Evolutionary conservation across 2,113 vertebrate genomes (phyloP).

Genomic region (Lamprotornis superbus): DNA sequence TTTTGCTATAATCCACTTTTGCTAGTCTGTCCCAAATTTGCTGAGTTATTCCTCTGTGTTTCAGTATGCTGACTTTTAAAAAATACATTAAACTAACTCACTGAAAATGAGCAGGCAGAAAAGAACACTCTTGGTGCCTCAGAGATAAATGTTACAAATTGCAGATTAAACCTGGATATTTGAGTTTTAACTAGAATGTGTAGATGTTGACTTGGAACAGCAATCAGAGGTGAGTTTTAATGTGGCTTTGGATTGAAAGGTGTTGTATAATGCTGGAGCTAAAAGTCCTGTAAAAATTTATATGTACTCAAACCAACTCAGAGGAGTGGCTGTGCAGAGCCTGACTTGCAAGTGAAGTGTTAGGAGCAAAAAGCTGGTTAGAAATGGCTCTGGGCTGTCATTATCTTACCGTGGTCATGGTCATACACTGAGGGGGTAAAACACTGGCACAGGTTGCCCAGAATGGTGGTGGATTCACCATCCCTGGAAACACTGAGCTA

Average conservation of each 20-base stretch:
- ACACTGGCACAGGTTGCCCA: neutral
- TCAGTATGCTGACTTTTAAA: neutral
- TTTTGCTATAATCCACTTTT: neutral
- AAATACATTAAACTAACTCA: neutral
- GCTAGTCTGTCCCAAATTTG: neutral
- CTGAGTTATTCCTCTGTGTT: neutral
- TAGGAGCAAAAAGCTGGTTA: neutral
- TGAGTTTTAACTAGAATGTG: neutral
- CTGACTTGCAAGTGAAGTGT: neutral
- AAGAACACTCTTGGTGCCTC: neutral
- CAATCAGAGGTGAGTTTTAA: neutral
- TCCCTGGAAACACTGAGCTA: neutral
- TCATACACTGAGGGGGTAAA: neutral
- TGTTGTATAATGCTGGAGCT: neutral
- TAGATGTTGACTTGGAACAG: neutral
- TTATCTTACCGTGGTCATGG: neutral
- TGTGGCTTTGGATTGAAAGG: neutral
- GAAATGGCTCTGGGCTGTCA: neutral
- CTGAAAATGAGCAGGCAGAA: neutral
- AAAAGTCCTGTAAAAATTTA: neutral
- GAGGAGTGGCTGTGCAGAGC: neutral
- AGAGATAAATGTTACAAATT: neutral
- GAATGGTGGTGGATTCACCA: neutral
- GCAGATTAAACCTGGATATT: neutral
- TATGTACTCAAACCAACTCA: rapidly evolving